Conservation (phyloP, 2,888 invertebrate species). For the Apoderus coryli region DNA sequence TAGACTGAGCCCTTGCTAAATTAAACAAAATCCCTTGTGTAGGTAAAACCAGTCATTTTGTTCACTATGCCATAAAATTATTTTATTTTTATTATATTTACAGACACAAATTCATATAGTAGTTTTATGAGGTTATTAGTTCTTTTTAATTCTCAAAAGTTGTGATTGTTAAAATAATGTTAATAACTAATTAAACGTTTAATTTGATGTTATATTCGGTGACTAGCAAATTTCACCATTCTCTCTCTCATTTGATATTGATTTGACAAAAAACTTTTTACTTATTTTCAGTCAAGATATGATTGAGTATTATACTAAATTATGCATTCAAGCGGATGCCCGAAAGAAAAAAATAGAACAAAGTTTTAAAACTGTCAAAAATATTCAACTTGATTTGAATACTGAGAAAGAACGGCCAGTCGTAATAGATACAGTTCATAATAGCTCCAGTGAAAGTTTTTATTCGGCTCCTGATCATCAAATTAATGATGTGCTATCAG, state of each 20-base stretch:
- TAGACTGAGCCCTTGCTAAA: too few relatives aligned
- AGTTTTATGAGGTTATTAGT: too few relatives aligned
- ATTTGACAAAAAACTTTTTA: slow-evolving; percentile 1
- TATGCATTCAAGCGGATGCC: slow-evolving; percentile 44
- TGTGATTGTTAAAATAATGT: too few relatives aligned
- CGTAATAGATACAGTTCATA: slow-evolving; percentile 6
- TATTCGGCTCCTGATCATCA: slow-evolving; percentile 15
- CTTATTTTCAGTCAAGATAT: slow-evolving; percentile 38
- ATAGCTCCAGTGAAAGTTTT: slow-evolving; percentile 17
- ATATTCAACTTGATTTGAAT: slow-evolving; percentile 14
- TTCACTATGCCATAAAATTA: too few relatives aligned
- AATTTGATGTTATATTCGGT: too few relatives aligned
- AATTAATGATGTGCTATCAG: slow-evolving; percentile 4
- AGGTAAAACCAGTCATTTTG: too few relatives aligned
- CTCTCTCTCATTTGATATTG: background rate
- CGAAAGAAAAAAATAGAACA: slow-evolving; percentile 29
- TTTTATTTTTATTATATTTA: too few relatives aligned
- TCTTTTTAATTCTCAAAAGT: too few relatives aligned
- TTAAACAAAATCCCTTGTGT: too few relatives aligned
- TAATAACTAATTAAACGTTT: too few relatives aligned
- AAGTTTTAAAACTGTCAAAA: slow-evolving; percentile 22
- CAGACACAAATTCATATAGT: too few relatives aligned
- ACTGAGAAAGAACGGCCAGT: slow-evolving; percentile 2
- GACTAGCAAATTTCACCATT: too few relatives aligned
- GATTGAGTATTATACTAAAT: slow-evolving; percentile 47